phyloP scores from a whole-genome alignment of 1,140 invertebrate species.

The Philotrypesis tridentata region DNA sequence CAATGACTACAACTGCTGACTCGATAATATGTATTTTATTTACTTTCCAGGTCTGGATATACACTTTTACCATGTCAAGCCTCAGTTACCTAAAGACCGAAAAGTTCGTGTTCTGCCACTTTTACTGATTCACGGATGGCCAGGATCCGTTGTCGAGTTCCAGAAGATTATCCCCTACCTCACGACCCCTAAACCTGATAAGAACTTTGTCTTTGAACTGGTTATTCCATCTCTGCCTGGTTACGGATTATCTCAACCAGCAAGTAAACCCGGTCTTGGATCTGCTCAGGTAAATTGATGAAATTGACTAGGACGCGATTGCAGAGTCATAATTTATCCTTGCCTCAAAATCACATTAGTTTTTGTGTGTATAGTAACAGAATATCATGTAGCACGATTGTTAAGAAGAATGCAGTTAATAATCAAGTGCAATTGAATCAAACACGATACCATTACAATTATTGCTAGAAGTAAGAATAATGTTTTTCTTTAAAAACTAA shows the following conservation, averaged over 20 bases:
- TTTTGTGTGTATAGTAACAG: too few relatives aligned
- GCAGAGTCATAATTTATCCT: neutral
- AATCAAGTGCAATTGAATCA: too few relatives aligned
- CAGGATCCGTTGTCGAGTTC: constrained; percentile 90
- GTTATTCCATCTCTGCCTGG: constrained; percentile 86
- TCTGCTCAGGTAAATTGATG: constrained; percentile 56
- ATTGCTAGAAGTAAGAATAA: too few relatives aligned
- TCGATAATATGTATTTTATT: neutral
- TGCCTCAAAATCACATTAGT: too few relatives aligned
- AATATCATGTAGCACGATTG: too few relatives aligned
- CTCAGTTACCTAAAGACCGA: constrained; percentile 69
- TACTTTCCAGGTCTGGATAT: constrained; percentile 78
- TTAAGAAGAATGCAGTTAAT: too few relatives aligned
- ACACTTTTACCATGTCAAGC: constrained; percentile 80
- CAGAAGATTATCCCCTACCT: constrained; percentile 86
- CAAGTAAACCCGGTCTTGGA: constrained; percentile 63
- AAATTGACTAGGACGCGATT: neutral
- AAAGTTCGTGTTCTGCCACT: constrained; percentile 80
- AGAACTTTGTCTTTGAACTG: constrained; percentile 85
- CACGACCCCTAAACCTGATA: constrained; percentile 73
- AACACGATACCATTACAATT: too few relatives aligned
- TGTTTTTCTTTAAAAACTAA: neutral
- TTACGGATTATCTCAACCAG: constrained; percentile 82
- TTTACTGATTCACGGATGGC: constrained; percentile 92
- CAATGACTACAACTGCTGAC: too few relatives aligned